Base-by-base conservation (phyloP, 1,140 invertebrate species). In the Coenobita brevimanus region DNA sequence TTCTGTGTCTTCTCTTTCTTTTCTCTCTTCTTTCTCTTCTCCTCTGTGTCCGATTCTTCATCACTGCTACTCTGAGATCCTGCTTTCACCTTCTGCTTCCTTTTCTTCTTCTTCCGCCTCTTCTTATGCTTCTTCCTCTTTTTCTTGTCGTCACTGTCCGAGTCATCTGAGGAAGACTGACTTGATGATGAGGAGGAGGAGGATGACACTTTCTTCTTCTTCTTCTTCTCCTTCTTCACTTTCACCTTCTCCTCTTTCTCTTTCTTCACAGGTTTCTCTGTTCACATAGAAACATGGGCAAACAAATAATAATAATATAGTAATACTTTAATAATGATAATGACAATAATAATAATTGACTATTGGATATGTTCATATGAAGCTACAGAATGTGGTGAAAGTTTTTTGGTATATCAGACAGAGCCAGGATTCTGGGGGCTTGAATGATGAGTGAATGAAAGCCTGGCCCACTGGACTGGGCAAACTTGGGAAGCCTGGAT, bases 201-300 rank as follows among this genome's bases (percentile, higher is more conserved):
- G 38, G n/a, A 17, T 21, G 33, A 46, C 24, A 57, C 80, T 43
- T 87, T 79, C 43, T 79, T 87, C 60, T 87, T 79, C 24, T 87
- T 87, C 64, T 79, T 79, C 33, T 87, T 78, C 2, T 87, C 73
- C 50, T 86, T 87, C 76, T 87, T 87, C 4, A 79, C 62, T 46
- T 80, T 87, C 0, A 78, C 73, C 43, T 79, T 86, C 60, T 87
- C 76, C 24, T 8, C n/a, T 57, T 87, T 87, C 67, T 87, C 84
- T 38, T 79, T 87, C 38, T 87, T 87, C 21, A 87, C 50, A 21
- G 50, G 13, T 62, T 76, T 76, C 60, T 84, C 82, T 84, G 71
- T 24, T 67, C 30, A 67, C 6, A n/a, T 41, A 27, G 36, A n/a
- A n/a, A n/a, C n/a, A n/a, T n/a, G n/a, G n/a, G n/a, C n/a, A n/a